Evolutionary conservation across 92 coral and sea anemone genomes (phyloP).

Genomic region (Epizoanthus scotinus): DNA sequence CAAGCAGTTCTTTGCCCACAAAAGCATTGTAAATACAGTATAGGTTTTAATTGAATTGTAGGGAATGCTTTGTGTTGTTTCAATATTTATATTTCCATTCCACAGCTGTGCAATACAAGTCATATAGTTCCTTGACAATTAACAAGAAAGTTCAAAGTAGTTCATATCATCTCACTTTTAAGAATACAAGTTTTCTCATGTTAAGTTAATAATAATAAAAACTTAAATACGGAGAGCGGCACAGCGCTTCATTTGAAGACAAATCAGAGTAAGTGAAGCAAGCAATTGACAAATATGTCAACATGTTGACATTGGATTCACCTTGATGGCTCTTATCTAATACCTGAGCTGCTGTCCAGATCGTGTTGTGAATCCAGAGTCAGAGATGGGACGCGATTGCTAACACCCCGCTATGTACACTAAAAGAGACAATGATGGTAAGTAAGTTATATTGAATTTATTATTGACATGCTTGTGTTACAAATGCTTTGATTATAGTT

Average conservation of each 20-base stretch:
- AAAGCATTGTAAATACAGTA: constrained; percentile 26
- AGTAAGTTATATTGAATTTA: too few relatives aligned
- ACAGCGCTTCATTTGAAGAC: background rate
- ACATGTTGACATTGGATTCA: too few relatives aligned
- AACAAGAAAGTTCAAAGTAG: constrained; percentile 16
- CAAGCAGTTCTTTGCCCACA: background rate
- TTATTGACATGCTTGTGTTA: too few relatives aligned
- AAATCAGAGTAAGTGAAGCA: too few relatives aligned
- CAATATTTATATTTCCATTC: constrained; percentile 32
- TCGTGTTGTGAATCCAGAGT: too few relatives aligned
- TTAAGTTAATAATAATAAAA: constrained; percentile 33
- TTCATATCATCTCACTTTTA: constrained; percentile 20
- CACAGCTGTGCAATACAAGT: constrained; percentile 14
- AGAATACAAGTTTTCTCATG: constrained; percentile 20
- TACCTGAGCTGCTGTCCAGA: too few relatives aligned
- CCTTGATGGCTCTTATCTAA: too few relatives aligned
- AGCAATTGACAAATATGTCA: too few relatives aligned
- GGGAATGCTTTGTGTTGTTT: constrained; percentile 26
- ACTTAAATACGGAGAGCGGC: background rate
- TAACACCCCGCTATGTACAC: too few relatives aligned
- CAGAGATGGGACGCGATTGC: too few relatives aligned
- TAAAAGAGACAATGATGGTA: too few relatives aligned
- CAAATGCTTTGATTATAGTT: too few relatives aligned
- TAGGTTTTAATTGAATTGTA: constrained; percentile 24
- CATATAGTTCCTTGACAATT: background rate